A percentile compares a stretch with the other conserved stretches of the same genome.
Evolutionary conservation across 1,140 invertebrate genomes (phyloP).

Genomic region (Whitmania pigra): DNA sequence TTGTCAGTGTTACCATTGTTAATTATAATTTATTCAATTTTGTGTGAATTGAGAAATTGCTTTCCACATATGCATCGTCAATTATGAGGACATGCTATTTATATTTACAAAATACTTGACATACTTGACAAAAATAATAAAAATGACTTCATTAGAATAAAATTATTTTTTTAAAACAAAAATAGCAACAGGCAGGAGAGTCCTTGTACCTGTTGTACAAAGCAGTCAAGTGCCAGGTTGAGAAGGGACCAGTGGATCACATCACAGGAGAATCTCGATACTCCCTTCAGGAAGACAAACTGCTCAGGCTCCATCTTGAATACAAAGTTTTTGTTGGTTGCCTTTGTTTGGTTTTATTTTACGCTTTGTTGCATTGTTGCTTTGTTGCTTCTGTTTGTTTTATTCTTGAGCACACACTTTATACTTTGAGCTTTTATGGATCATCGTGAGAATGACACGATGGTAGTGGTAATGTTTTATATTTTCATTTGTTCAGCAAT

Average conservation of each 20-base stretch:
- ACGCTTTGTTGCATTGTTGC: no score
- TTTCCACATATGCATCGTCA: neutral
- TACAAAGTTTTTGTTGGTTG: constrained; percentile 61
- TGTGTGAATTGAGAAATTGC: neutral
- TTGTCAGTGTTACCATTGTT: neutral
- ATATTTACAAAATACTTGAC: neutral
- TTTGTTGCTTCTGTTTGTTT: no score
- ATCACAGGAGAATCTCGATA: constrained; percentile 91
- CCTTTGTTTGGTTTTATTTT: no score
- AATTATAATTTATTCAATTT: neutral
- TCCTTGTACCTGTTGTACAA: constrained; percentile 88
- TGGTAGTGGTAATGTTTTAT: no score
- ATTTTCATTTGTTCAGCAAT: no score
- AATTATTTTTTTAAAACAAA: constrained; percentile 21
- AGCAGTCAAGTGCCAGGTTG: constrained; percentile 94
- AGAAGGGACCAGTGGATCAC: constrained; percentile 91
- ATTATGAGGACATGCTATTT: neutral
- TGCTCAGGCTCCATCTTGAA: constrained; percentile 85
- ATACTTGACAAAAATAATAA: neutral
- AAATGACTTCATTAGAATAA: no score
- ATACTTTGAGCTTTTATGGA: no score
- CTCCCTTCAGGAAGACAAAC: constrained; percentile 87
- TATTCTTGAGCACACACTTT: no score
- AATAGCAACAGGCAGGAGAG: constrained; percentile 82
- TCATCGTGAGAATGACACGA: no score